A percentile compares a stretch with the other conserved stretches of the same genome.
Evolutionary conservation across 2,888 invertebrate genomes (phyloP).

Genomic region (Eupithecia vulgata): DNA sequence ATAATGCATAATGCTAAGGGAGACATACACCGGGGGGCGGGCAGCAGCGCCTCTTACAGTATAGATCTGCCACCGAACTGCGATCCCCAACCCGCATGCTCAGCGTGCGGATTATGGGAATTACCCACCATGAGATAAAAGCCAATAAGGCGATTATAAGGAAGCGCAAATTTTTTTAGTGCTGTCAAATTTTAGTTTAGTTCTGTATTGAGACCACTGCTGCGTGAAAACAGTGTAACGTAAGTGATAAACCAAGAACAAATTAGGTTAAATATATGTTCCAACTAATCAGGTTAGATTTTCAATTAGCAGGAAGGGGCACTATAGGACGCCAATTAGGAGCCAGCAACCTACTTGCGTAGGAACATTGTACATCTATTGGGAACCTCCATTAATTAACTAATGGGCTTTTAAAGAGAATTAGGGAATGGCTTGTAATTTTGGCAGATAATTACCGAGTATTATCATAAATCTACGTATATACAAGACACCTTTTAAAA

Average conservation of each 20-base stretch:
- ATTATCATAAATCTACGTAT: not conserved
- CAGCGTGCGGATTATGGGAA: too few relatives aligned
- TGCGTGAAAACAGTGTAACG: too few relatives aligned
- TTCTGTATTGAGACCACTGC: too few relatives aligned
- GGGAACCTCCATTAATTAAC: not conserved
- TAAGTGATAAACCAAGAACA: not conserved
- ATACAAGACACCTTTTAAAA: not conserved
- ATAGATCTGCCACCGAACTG: too few relatives aligned
- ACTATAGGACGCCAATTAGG: constrained; percentile 2
- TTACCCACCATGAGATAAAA: too few relatives aligned
- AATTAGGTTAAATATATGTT: constrained; percentile 3
- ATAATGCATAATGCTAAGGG: too few relatives aligned
- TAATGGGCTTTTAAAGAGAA: not conserved
- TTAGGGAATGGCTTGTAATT: not conserved
- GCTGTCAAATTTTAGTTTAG: too few relatives aligned
- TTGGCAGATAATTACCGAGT: not conserved
- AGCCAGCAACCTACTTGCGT: not conserved
- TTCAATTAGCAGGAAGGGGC: constrained; percentile 1
- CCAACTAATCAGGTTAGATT: constrained; percentile 19
- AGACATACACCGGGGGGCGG: too few relatives aligned
- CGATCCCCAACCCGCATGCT: too few relatives aligned
- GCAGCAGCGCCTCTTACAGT: too few relatives aligned
- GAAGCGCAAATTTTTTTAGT: too few relatives aligned
- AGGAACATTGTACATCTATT: not conserved
- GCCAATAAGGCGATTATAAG: too few relatives aligned